These are phyloP conservation scores for Thera obeliscata DNA, from an alignment of 2,888 invertebrate species.

Conservation along the genomic window DNA sequence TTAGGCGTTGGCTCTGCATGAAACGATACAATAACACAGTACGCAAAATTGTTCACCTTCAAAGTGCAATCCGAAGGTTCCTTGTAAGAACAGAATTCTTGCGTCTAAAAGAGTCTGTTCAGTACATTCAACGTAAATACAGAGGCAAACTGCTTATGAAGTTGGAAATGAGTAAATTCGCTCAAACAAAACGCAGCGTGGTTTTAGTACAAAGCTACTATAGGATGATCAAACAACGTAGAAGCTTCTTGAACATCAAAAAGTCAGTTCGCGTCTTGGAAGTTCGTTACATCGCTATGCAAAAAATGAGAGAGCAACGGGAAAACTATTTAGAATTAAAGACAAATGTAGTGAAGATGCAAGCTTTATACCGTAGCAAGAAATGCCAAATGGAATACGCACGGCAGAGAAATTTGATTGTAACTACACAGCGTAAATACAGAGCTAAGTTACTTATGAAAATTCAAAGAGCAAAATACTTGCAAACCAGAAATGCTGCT, in stretches of 20 bases:
- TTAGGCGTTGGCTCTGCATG: conserved; percentile 66
- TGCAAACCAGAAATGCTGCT: conserved; percentile 61
- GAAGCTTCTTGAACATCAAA: conserved; percentile 53
- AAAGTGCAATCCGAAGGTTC: conserved; percentile 61
- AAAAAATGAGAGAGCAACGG: conserved; percentile 63
- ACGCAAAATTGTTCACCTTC: conserved; percentile 57
- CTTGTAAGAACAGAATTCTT: conserved; percentile 57
- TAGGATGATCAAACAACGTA: conserved; percentile 61
- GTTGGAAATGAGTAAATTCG: conserved; percentile 55
- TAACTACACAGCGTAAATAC: conserved; percentile 79
- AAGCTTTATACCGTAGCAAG: conserved; percentile 75
- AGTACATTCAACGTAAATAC: conserved; percentile 68
- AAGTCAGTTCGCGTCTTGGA: conserved; percentile 56
- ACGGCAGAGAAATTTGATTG: conserved; percentile 56
- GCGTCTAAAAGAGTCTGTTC: conserved; percentile 53
- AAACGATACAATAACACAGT: conserved; percentile 53
- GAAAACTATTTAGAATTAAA: conserved; percentile 59
- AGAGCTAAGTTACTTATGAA: conserved; percentile 71
- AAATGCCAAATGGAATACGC: conserved; percentile 66
- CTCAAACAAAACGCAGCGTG: conserved; percentile 52
- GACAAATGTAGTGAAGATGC: conserved; percentile 67
- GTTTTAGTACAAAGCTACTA: conserved; percentile 74
- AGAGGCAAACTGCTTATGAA: conserved; percentile 69
- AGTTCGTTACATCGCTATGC: conserved; percentile 58
- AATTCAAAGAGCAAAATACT: conserved; percentile 62